Percentiles rank a stretch among this genome's conserved stretches.
Evolutionary conservation across 2,113 vertebrate genomes (phyloP).

Genomic region (Theristicus caerulescens): DNA sequence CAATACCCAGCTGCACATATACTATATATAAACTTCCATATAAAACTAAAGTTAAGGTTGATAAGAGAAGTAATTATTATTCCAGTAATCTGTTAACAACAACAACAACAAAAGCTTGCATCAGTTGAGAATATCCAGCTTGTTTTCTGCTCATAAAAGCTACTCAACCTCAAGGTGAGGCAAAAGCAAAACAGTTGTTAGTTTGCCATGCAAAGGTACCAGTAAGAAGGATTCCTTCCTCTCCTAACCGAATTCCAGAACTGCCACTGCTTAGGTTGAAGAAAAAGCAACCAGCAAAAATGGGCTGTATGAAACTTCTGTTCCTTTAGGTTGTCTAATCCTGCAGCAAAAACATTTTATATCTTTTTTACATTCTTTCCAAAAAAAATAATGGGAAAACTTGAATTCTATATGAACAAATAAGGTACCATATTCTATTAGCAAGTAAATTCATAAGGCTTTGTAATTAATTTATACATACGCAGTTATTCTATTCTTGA

Average conservation of each 20-base stretch:
- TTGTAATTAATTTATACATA: neutral
- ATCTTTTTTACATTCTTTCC: neutral
- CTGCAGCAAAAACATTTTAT: neutral
- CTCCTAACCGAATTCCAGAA: neutral
- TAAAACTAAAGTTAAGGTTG: neutral
- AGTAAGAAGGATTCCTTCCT: neutral
- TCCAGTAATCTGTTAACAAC: neutral
- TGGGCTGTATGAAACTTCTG: neutral
- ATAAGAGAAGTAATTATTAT: neutral
- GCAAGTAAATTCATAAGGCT: neutral
- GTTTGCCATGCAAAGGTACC: neutral
- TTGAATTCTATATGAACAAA: neutral
- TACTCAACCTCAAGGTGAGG: neutral
- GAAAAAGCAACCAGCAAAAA: neutral
- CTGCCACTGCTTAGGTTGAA: neutral
- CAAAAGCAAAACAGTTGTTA: neutral
- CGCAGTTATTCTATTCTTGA: neutral
- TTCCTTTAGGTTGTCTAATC: neutral
- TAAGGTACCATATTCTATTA: neutral
- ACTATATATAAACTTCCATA: fast-evolving
- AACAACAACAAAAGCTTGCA: too few relatives aligned
- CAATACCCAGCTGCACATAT: neutral
- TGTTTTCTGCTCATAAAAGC: neutral
- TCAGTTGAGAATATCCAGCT: neutral
- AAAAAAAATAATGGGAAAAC: neutral